Evolutionary conservation across 2,888 invertebrate genomes (phyloP).

Genomic region (Poecilus cupreus): DNA sequence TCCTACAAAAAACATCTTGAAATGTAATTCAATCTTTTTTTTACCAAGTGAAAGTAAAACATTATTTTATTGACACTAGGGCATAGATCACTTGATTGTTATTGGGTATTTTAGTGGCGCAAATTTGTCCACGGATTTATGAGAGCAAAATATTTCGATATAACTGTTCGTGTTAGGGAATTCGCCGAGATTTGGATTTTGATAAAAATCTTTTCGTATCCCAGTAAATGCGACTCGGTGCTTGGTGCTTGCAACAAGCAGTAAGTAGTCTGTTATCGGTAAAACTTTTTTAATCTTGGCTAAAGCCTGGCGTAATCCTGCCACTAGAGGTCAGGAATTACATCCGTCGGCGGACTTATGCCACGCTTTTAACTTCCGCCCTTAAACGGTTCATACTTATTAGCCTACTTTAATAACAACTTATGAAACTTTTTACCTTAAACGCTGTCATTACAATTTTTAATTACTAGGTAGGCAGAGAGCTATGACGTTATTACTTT

Average conservation of each 20-base stretch:
- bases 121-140: background rate
- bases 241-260: slow-evolving; percentile 34
- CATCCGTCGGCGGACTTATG: slow-evolving; percentile 35
- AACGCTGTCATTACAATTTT: slow-evolving; percentile 32
- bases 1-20: too few relatives aligned
- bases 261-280: slow-evolving; percentile 54
- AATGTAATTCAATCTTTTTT: too few relatives aligned
- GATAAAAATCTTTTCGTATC: slow-evolving; percentile 29
- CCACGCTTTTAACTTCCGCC: slow-evolving; percentile 41
- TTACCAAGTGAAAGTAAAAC: too few relatives aligned
- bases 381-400: slow-evolving; percentile 49
- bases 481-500: background rate
- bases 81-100: too few relatives aligned
- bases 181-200: background rate
- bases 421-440: slow-evolving; percentile 33
- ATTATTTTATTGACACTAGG: too few relatives aligned
- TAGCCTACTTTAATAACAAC: slow-evolving; percentile 50
- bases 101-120: too few relatives aligned
- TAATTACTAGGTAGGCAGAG: background rate
- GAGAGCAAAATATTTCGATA: background rate
- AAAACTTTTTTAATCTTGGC: slow-evolving; percentile 58
- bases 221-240: slow-evolving; percentile 2
- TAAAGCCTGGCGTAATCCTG: slow-evolving; percentile 42
- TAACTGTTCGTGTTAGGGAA: background rate
- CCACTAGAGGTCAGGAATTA: slow-evolving; percentile 53